Percentiles rank a stretch among this genome's conserved stretches.
Conservation (phyloP, 2,113 vertebrate species). For the Suncus etruscus region DNA sequence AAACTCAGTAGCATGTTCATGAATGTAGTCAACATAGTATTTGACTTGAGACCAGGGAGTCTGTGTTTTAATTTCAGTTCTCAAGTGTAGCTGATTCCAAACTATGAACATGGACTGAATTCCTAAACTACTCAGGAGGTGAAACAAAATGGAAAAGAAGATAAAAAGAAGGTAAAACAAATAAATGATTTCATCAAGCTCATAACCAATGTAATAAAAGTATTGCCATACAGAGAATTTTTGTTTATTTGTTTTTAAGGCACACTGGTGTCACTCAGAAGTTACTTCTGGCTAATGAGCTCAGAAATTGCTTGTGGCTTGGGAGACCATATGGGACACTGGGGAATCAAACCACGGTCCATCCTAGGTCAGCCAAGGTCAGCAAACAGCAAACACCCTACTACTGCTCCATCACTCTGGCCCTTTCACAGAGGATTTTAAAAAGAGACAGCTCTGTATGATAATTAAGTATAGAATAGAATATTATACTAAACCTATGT, state of each 20-base stretch:
- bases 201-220: slow-evolving; percentile 25
- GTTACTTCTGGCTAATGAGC: too few relatives aligned
- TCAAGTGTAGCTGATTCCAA: slow-evolving; percentile 12
- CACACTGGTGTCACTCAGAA: too few relatives aligned
- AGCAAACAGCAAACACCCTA: too few relatives aligned
- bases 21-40: neutral
- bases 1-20: neutral
- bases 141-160: neutral
- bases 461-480: neutral
- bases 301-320: too few relatives aligned
- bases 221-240: neutral
- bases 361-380: too few relatives aligned
- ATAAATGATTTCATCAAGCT: neutral
- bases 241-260: too few relatives aligned
- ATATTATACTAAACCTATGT: neutral
- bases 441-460: neutral
- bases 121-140: slow-evolving; percentile 47
- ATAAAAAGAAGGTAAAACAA: slow-evolving; percentile 5
- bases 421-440: neutral
- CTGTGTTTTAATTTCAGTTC: slow-evolving; percentile 20
- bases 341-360: too few relatives aligned
- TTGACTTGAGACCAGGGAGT: neutral
- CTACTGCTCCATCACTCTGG: too few relatives aligned
- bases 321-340: too few relatives aligned
- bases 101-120: slow-evolving; percentile 25